Percentiles rank a stretch among this genome's conserved stretches.
phyloP scores from a whole-genome alignment of 1,140 invertebrate genomes.

The Drosophila trapezifrons region DNA sequence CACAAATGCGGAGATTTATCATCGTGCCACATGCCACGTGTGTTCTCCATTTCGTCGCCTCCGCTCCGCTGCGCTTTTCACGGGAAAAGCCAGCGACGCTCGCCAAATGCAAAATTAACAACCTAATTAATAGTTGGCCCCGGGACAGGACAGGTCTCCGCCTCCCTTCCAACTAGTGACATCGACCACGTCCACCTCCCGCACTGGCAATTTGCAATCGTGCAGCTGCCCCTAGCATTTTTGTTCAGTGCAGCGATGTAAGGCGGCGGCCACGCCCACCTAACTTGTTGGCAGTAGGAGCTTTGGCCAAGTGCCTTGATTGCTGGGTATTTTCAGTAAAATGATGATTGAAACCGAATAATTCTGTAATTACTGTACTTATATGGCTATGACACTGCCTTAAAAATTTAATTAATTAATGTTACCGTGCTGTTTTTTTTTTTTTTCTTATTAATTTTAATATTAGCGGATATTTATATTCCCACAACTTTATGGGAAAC shows the following conservation, averaged over 20 bases:
- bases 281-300: slow-evolving; percentile 30
- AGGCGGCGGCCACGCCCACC: slow-evolving; percentile 14
- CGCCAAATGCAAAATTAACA: slow-evolving; percentile 81
- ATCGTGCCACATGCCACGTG: slow-evolving; percentile 64
- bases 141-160: slow-evolving; percentile 46
- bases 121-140: slow-evolving; percentile 77
- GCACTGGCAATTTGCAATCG: slow-evolving; percentile 1
- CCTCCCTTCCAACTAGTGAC: slow-evolving; percentile 13
- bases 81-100: slow-evolving; percentile 74
- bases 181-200: slow-evolving; percentile 30
- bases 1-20: slow-evolving; percentile 75
- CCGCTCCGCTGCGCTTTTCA: slow-evolving; percentile 62
- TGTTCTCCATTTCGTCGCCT: slow-evolving; percentile 42
- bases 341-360: neutral
- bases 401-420: no score
- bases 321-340: slow-evolving; percentile 2
- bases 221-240: slow-evolving; percentile 51
- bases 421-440: no score
- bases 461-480: neutral
- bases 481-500: neutral
- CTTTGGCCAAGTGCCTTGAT: slow-evolving; percentile 16
- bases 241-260: slow-evolving; percentile 20
- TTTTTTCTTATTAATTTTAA: no score
- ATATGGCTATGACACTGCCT: neutral
- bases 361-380: neutral